Evolutionary conservation across 2,888 invertebrate genomes (phyloP), one percentile per base, ranked within the genome.

Genomic region (Aplocera efformata): DNA sequence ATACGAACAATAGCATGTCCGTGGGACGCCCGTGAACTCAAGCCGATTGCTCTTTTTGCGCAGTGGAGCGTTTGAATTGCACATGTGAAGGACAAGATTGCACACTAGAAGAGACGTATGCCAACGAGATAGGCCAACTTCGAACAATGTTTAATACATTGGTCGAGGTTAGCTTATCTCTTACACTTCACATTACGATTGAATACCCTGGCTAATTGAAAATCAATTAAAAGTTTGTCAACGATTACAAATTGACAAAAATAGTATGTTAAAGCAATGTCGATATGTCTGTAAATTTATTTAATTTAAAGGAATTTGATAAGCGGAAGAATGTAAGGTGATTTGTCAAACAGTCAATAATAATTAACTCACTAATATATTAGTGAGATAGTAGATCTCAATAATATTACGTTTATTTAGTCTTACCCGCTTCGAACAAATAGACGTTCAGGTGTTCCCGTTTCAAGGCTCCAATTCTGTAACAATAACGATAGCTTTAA

Each of bases 11-110:
- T 72, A 50, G 58, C 47, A 42, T 44, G 58, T 60, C 56, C 79
- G 77, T 77, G 80, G 52, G 79, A 78, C 67, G 63, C 48, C 49
- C 52, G 59, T 78, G 82, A 83, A 80, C 82, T 80, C 67, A 58
- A 52, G 56, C 59, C 58, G 56, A 50, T 59, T 32, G 54, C 56
- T 60, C 63, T 76, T 77, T 79, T 78, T 72, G 70, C 62, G 50
- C 57, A 55, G 53, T 56, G 60, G 56, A 65, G 61, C 61, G 64
- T 59, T 63, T 54, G 60, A 63, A 58, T 64, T 62, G 59, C 52
- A 40, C 53, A 50, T 43, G 50, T 46, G 51, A 56, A 53, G 53
- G 52, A 60, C 56, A 51, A 59, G 56, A 59, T 56, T 55, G 56
- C 39, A 52, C 40, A 33, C 24, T 35, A 42, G 35, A 31, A 32